These are phyloP conservation scores for Perodicticus potto DNA, from an alignment of 2,797 vertebrate genomes.

Conservation along the genomic window DNA sequence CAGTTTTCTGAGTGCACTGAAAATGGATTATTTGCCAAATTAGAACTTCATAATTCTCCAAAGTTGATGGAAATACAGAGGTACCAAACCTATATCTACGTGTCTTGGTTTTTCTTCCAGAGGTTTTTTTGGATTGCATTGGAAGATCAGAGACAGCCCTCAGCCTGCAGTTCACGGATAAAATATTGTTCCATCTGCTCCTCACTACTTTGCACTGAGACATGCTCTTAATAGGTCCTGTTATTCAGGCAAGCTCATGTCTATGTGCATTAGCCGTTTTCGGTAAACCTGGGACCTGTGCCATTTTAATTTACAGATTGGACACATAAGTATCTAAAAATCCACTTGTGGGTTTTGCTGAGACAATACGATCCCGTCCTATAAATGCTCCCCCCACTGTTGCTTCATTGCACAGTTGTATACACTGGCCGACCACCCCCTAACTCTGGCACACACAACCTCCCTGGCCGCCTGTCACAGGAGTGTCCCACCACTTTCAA, in stretches of 20 bases:
- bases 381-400: not conserved
- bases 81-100: not conserved
- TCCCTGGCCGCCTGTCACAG: not conserved
- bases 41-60: not conserved
- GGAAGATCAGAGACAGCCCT: not conserved
- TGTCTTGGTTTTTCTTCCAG: not conserved
- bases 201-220: not conserved
- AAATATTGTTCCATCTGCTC: not conserved
- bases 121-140: not conserved
- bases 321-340: not conserved
- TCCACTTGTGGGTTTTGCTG: not conserved
- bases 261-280: not conserved
- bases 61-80: not conserved
- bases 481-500: not conserved
- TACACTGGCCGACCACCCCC: not conserved
- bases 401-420: not conserved
- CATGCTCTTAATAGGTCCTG: not conserved
- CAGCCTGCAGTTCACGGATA: not conserved
- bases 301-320: conserved; percentile 12
- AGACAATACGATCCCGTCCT: not conserved
- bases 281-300: not conserved
- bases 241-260: not conserved
- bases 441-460: not conserved
- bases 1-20: conserved; percentile 33
- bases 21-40: conserved; percentile 38